phyloP scores from a whole-genome alignment of 1,140 invertebrate species.

The Trypoxylus dichotomus region DNA sequence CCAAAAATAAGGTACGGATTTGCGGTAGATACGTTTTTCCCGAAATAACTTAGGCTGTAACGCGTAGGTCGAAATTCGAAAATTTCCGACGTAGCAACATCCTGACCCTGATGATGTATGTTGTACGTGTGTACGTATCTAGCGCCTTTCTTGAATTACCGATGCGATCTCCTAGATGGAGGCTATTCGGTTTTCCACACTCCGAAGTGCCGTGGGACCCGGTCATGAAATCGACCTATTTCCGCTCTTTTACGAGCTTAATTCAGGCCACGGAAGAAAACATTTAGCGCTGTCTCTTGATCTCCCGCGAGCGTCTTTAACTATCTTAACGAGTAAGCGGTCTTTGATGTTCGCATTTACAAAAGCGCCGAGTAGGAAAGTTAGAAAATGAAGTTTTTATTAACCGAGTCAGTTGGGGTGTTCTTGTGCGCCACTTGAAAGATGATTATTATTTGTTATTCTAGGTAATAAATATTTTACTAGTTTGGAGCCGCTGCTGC shows the following conservation, averaged over 20 bases:
- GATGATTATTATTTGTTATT: conserved; percentile 3
- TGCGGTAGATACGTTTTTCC: not conserved
- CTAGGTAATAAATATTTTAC: conserved; percentile 13
- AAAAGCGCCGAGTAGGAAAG: not conserved
- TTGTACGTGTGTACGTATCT: not conserved
- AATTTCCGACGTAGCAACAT: not conserved
- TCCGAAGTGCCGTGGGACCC: not conserved
- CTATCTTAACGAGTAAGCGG: not conserved
- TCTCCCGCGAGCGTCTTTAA: not conserved
- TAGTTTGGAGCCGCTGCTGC: not conserved
- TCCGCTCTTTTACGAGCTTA: conserved; percentile 7
- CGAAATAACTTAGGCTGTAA: not conserved
- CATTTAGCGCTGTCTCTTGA: conserved; percentile 18
- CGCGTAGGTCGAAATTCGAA: not conserved
- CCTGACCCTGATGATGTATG: not conserved
- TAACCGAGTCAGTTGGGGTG: not conserved
- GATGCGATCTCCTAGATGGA: not conserved
- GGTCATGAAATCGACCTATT: not conserved
- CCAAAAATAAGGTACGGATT: conserved; percentile 5
- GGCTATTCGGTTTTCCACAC: not conserved
- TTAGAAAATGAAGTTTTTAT: conserved; percentile 1
- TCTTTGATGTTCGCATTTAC: not conserved
- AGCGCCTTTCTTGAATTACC: not conserved
- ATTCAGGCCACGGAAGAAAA: conserved; percentile 16
- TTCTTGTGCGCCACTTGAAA: not conserved